Percentiles rank a stretch among this genome's conserved stretches.
Evolutionary conservation across 2,797 vertebrate species (phyloP).

Genomic region (Rachycentron canadum): DNA sequence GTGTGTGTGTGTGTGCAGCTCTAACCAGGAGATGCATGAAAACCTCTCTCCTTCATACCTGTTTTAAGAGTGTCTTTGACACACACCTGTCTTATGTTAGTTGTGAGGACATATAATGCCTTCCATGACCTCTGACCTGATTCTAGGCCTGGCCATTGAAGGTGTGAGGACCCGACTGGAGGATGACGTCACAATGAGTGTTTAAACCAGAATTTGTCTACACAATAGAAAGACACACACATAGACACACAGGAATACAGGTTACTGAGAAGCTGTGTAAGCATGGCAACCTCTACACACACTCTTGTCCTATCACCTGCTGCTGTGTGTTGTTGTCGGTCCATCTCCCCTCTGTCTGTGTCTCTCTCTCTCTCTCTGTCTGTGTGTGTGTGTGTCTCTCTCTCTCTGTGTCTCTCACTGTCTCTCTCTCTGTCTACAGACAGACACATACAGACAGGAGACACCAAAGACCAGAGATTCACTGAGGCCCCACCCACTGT

Average conservation of each 20-base stretch:
- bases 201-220: too few species aligned
- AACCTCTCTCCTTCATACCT: conserved; percentile 39
- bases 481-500: too few species aligned
- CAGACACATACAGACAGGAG: not conserved
- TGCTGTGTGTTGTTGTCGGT: not conserved
- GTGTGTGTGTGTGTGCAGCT: conserved; percentile 33
- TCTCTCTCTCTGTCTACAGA: not conserved
- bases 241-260: conserved; percentile 4
- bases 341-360: conserved; percentile 30
- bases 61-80: conserved; percentile 43
- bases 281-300: too few species aligned
- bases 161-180: too few species aligned
- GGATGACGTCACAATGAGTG: too few species aligned
- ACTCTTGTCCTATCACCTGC: conserved; percentile 46
- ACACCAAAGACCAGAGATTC: too few species aligned
- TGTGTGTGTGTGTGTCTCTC: not conserved
- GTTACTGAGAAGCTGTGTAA: too few species aligned
- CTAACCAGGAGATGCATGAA: conserved; percentile 37
- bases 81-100: too few species aligned
- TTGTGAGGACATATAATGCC: too few species aligned
- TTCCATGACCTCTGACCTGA: too few species aligned
- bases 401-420: not conserved
- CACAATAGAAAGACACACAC: not conserved
- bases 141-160: not conserved
- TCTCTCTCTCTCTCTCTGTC: too few species aligned